Evolutionary conservation across 1,140 invertebrate genomes (phyloP), one percentile per base, ranked within the genome.

Genomic region (Drosophila prosaltans): DNA sequence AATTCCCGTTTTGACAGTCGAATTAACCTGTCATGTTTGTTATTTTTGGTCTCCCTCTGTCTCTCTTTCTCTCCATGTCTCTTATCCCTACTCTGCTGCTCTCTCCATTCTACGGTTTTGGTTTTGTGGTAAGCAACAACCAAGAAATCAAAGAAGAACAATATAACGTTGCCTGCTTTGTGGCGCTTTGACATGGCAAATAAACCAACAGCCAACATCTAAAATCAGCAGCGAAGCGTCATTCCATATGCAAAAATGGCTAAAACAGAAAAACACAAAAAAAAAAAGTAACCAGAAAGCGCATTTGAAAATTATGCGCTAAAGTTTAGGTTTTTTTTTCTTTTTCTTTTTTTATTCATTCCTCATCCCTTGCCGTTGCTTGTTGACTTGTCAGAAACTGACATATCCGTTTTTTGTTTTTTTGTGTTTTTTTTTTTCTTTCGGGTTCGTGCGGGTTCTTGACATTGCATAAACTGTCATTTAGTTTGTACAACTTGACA

Each of bases 401-500:
- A 78, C 78, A 74, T 55, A 28, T 51, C 26, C 54, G 30, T 48
- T 62, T 67, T 51, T 51, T 36, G 3, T 36, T 36, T 32, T 40
- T 39, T 16, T 59, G 16, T 59, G 21, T 36, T 36, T 36, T 36
- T 32, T 30, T 67, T 51, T 51, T 40, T 39, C 10, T 59, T 36
- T 59, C 21, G 51, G 45, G 16, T 45, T 51, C 11, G 48, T 48
- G 59, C 24, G 60, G 63, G 72, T 58, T 74, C 75, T 75, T 72
- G 72, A 72, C 78, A 81, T 75, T 75, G 78, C 76, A 81, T 79
- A 81, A 78, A 81, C 76, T 81, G 78, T 72, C 78, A 78, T 81
- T 78, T 81, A 75, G 78, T 78, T 81, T 78, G 78, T 81, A 65
- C 78, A 72, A 75, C 69, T 69, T 81, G 78, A 81, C 78, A 81